Percentiles rank a stretch among this genome's conserved stretches.
phyloP scores from a whole-genome alignment of 2,888 invertebrate species.

The Philhelius pedissequus region DNA sequence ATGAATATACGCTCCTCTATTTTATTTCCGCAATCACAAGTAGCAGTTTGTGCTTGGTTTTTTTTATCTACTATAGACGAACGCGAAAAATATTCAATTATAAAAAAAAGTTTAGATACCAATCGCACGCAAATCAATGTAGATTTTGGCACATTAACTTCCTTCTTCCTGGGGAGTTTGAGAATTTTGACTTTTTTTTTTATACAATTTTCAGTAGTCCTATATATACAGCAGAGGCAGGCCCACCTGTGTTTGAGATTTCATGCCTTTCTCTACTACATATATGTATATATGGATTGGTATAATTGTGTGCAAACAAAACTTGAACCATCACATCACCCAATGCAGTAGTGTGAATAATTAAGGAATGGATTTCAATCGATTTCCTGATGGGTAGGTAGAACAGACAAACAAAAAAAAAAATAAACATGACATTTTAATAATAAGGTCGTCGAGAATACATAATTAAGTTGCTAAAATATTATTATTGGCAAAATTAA shows the following conservation, averaged over 20 bases:
- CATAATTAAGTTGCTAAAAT: not conserved
- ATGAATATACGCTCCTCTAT: not conserved
- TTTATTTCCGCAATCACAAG: slow-evolving; percentile 32
- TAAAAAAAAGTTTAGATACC: not conserved
- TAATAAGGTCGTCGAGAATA: slow-evolving; percentile 7
- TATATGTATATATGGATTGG: not conserved
- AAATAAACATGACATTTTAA: not conserved
- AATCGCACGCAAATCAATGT: slow-evolving; percentile 32
- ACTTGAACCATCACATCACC: not conserved
- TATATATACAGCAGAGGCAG: not conserved
- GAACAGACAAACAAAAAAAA: not conserved
- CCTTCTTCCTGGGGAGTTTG: slow-evolving; percentile 28
- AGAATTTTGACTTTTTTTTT: not conserved
- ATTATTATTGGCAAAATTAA: not conserved
- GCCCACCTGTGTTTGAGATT: not conserved
- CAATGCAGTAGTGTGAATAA: slow-evolving; percentile 48
- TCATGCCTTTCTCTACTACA: not conserved
- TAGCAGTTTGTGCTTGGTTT: not conserved
- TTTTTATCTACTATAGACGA: slow-evolving; percentile 5
- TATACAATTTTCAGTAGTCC: not conserved
- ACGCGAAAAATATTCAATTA: slow-evolving; percentile 16
- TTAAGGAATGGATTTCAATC: slow-evolving; percentile 25
- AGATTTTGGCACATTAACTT: slow-evolving; percentile 36
- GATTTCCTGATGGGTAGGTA: slow-evolving; percentile 15
- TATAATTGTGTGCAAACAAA: not conserved